Evolutionary conservation across 1,140 invertebrate species (phyloP), one percentile per base, ranked within the genome.

Genomic region (Pachyrhynchus sulphureomaculatus): DNA sequence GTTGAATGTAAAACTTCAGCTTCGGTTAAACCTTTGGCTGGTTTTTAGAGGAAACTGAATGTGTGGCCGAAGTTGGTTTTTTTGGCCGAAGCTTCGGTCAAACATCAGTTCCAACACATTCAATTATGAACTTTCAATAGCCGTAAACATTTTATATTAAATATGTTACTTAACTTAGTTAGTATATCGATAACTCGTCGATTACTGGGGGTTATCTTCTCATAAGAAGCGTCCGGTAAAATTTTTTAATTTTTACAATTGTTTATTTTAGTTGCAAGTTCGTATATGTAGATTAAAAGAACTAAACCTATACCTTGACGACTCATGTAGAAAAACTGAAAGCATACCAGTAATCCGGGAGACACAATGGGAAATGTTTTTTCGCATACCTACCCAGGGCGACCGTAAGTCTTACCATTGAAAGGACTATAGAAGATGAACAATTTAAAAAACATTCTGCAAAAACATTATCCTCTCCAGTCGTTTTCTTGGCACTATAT

Each of bases 301-400:
- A 18, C 41, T 59, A 13, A 49, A 60, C 29, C 24, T 65, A 15
- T 60, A 49, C 48, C 32, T 65, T 8, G 63, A 60, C 36, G 41
- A 65, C 24, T 37, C 53, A 1, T 13, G 34, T 10, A 54, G 37
- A 18, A 54, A 53, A 17, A 5, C 55, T 2, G 48, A 64, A 20
- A 48, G 26, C 0, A 39, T 58, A 29, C 18, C 45, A 0, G 15
- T 47, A 4, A 34, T 60, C 5, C 13, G 26, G 0, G 42, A 65
- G 6, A 41, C 8, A 6, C 49, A 60, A 17, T 60, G 56, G 63
- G 34, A 48, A 6, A 32, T 55, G 36, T 54, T 65, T 29, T n/a
- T 42, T 41, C 44, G 32, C 20, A 3, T 53, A 17, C 15, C 36
- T 58, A 2, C 63, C 63, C 3, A 44, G 37, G 18, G 51, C 56